Evolutionary conservation across 2,113 vertebrate species (phyloP).

Genomic region (Agelaius phoeniceus): DNA sequence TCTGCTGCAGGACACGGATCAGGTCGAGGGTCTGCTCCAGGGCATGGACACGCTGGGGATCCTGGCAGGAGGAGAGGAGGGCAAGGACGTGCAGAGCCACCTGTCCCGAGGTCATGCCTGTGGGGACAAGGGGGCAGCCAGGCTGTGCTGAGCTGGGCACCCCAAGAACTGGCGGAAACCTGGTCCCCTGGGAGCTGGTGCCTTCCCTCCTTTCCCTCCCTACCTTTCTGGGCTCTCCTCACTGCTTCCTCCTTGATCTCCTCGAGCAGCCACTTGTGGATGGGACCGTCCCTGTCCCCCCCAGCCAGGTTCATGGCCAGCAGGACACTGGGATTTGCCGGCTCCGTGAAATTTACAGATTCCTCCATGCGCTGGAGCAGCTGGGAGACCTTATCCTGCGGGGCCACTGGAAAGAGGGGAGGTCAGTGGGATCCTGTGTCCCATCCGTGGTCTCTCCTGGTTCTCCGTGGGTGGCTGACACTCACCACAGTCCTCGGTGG

Average conservation of each 20-base stretch:
- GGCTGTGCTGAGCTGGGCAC: fast-evolving
- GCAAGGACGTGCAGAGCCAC: conserved; percentile 68
- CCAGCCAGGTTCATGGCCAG: conserved; percentile 71
- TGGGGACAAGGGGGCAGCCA: not conserved
- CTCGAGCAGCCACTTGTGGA: conserved; percentile 10
- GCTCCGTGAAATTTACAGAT: fast-evolving
- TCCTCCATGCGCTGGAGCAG: conserved; percentile 19
- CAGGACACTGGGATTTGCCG: conserved; percentile 66
- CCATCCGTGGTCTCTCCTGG: fast-evolving
- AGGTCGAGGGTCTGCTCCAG: not conserved
- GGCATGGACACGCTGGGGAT: not conserved
- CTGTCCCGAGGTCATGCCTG: conserved; percentile 61
- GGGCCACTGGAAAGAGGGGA: conserved; percentile 8
- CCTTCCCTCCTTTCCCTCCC: not conserved
- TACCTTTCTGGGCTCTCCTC: not conserved
- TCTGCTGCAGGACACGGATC: not conserved
- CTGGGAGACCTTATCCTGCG: not conserved
- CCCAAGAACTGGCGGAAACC: fast-evolving
- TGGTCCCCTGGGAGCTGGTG: fast-evolving
- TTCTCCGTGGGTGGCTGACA: fast-evolving
- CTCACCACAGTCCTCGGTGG: not conserved
- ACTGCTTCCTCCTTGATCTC: not conserved
- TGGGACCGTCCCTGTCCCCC: not conserved
- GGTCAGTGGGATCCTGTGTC: fast-evolving
- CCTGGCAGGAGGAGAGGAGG: conserved; percentile 70